Percentiles rank a stretch among this genome's conserved stretches.
These are phyloP conservation scores for Pyrrhura leucotis DNA, from an alignment of 2,797 vertebrate genomes.

Conservation along the genomic window DNA sequence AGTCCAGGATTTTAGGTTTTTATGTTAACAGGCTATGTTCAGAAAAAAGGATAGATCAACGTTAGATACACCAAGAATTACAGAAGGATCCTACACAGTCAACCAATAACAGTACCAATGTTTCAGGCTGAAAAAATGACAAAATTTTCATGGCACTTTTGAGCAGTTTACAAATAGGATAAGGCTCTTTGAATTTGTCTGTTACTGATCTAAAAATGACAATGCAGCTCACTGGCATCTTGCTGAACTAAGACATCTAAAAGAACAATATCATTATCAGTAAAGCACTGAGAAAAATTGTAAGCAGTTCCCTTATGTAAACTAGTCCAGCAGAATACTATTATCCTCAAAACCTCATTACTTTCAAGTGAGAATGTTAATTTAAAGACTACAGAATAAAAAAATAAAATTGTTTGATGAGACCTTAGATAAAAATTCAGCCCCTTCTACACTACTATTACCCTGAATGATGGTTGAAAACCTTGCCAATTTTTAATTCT, in stretches of 20 bases:
- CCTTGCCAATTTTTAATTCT: neutral
- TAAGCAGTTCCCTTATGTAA: neutral
- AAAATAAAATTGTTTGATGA: neutral
- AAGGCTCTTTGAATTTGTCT: slow-evolving; percentile 1
- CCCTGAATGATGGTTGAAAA: neutral
- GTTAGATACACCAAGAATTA: neutral
- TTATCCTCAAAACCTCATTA: neutral
- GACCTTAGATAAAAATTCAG: neutral
- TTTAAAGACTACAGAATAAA: neutral
- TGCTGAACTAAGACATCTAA: neutral
- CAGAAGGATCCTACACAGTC: neutral
- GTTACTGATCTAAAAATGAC: neutral
- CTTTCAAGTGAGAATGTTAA: neutral
- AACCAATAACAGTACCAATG: neutral
- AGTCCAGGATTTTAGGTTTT: neutral
- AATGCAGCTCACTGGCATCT: neutral
- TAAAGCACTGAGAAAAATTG: neutral
- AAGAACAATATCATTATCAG: neutral
- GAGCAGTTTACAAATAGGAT: neutral
- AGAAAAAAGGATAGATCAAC: neutral
- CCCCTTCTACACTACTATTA: neutral
- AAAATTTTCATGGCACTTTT: neutral
- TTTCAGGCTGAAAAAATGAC: neutral
- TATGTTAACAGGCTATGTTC: neutral
- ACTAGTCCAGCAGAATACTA: neutral